Evolutionary conservation across 2,113 vertebrate genomes (phyloP).

Genomic region (Epinephelus fuscoguttatus): DNA sequence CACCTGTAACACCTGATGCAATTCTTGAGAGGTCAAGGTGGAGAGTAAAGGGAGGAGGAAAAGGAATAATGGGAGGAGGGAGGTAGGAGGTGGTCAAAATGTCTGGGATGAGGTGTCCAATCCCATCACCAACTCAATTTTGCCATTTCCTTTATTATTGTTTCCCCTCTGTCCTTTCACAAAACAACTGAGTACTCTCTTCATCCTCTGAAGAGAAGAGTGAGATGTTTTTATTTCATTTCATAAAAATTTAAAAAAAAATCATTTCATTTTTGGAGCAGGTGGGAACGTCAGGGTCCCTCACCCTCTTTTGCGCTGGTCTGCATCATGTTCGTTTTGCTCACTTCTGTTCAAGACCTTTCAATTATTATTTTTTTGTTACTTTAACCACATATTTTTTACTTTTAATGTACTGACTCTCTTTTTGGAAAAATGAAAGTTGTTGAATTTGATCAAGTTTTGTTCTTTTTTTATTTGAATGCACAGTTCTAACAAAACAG

Average conservation of each 20-base stretch:
- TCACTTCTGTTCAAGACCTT: constrained; percentile 80
- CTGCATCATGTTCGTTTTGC: constrained; percentile 81
- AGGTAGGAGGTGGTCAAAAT: background rate
- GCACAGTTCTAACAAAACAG: constrained; percentile 73
- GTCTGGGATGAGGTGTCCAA: background rate
- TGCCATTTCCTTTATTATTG: background rate
- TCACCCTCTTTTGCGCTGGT: constrained; percentile 83
- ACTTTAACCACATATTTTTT: constrained; percentile 39
- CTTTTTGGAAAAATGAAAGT: constrained; percentile 56
- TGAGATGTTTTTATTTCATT: constrained; percentile 48
- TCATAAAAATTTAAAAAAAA: constrained; percentile 3
- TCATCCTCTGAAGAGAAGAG: constrained; percentile 45
- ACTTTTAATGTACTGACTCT: constrained; percentile 51
- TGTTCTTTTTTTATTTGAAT: constrained; percentile 68
- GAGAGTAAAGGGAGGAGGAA: constrained; percentile 54
- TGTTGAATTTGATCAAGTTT: constrained; percentile 40
- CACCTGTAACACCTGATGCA: constrained; percentile 79
- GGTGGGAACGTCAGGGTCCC: constrained; percentile 63
- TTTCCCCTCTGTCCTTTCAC: background rate
- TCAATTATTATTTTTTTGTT: constrained; percentile 41
- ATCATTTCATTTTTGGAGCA: constrained; percentile 70
- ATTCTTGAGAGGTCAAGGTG: constrained; percentile 53
- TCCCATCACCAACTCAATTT: background rate
- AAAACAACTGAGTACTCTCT: background rate
- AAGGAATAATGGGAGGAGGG: background rate